phyloP scores from a whole-genome alignment of 2,888 invertebrate species.

The Ptilodon capucinus region DNA sequence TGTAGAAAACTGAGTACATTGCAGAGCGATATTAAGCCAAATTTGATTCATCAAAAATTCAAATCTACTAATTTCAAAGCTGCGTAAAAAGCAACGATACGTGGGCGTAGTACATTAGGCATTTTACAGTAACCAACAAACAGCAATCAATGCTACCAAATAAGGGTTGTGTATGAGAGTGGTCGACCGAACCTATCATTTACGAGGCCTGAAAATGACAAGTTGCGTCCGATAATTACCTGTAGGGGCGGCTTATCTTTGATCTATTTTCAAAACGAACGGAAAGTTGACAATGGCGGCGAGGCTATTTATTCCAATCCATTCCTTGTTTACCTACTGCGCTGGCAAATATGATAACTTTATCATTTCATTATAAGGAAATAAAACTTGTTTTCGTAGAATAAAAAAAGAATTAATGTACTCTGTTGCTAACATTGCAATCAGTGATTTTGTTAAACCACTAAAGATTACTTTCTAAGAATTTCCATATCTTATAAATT shows the following conservation, averaged over 20 bases:
- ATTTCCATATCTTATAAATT: no score
- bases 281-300: conserved; percentile 29
- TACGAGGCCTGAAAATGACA: conserved; percentile 61
- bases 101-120: not conserved
- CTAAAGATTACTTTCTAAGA: no score
- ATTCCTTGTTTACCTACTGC: not conserved
- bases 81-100: conserved; percentile 2
- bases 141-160: conserved; percentile 32
- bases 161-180: conserved; percentile 40
- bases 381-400: no score
- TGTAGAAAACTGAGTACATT: no score
- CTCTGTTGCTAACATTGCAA: no score
- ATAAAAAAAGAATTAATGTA: no score
- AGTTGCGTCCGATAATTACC: conserved; percentile 63
- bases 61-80: no score
- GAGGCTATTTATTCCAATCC: not conserved
- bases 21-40: no score
- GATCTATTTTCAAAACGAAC: conserved; percentile 50
- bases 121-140: not conserved
- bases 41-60: no score
- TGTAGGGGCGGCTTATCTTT: conserved; percentile 49
- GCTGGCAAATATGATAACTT: no score
- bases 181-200: conserved; percentile 60
- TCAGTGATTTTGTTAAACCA: no score
- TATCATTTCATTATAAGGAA: no score